Conservation (phyloP, 2,797 vertebrate genomes). For the Malacoctenus gilli region DNA sequence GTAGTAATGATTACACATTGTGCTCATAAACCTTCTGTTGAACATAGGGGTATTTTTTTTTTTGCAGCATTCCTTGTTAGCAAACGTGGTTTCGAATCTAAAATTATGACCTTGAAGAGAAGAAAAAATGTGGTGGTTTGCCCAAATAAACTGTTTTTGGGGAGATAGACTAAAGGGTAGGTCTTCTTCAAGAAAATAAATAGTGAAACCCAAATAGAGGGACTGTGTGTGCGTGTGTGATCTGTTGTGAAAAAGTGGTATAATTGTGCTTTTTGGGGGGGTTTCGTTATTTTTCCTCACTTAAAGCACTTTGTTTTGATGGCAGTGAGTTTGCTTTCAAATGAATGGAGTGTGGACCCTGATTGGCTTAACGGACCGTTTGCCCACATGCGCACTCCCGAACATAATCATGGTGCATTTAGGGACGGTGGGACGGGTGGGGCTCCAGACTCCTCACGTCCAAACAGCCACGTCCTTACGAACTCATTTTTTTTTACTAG, state of each 20-base stretch:
- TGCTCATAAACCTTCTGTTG: conserved; percentile 97
- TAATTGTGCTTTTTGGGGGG: background rate
- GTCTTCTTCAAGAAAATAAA: conserved; percentile 99
- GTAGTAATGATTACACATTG: conserved; percentile 96
- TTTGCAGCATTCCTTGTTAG: conserved; percentile 99
- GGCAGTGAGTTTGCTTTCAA: conserved; percentile 41
- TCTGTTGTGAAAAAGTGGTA: conserved; percentile 45
- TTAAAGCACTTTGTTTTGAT: too few species aligned
- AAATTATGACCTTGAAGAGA: conserved; percentile 86
- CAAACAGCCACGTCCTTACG: too few species aligned
- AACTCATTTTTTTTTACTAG: too few species aligned
- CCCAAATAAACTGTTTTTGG: conserved; percentile 80
- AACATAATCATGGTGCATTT: conserved; percentile 16
- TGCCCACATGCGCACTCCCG: conserved; percentile 55
- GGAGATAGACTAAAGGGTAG: conserved; percentile 90
- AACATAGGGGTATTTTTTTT: conserved; percentile 86
- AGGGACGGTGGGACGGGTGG: background rate
- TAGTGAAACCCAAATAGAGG: conserved; percentile 87
- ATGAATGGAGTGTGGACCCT: background rate
- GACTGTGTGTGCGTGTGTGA: conserved; percentile 60
- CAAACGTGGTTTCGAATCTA: conserved; percentile 92
- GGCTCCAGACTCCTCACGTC: too few species aligned
- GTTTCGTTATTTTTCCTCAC: too few species aligned
- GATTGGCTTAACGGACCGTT: conserved; percentile 53
- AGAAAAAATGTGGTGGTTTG: conserved; percentile 86